Evolutionary conservation across 2,797 vertebrate genomes (phyloP).

Genomic region (Coranthus polyacanthus): DNA sequence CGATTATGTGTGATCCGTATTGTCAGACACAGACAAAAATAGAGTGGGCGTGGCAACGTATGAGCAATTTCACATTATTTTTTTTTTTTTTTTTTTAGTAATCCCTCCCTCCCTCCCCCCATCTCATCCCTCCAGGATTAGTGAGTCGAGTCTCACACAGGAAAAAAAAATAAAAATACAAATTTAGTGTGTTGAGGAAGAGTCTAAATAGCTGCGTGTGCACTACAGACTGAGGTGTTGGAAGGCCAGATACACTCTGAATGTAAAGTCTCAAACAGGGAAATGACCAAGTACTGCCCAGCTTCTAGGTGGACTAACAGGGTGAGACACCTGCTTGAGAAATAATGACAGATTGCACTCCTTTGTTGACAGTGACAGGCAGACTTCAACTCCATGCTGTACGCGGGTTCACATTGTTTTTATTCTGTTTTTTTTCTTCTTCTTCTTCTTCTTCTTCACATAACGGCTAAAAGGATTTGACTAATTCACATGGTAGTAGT

Average conservation of each 20-base stretch:
- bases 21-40: constrained; percentile 41
- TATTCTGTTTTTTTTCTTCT: neutral
- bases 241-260: constrained; percentile 10
- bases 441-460: neutral
- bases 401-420: constrained; percentile 9
- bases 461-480: constrained; percentile 4
- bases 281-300: constrained; percentile 42
- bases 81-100: constrained; percentile 21
- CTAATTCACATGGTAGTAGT: constrained; percentile 12
- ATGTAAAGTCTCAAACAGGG: neutral
- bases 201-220: constrained; percentile 3
- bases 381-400: neutral
- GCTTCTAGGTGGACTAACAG: constrained; percentile 37
- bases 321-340: constrained; percentile 77
- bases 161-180: too few relatives aligned
- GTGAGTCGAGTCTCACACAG: neutral
- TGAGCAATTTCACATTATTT: constrained; percentile 77
- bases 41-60: constrained; percentile 69
- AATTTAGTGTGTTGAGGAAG: constrained; percentile 25
- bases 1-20: constrained; percentile 66
- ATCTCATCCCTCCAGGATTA: neutral
- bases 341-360: constrained; percentile 78
- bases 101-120: neutral
- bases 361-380: neutral
- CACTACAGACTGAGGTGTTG: constrained; percentile 25